Evolutionary conservation across 2,888 invertebrate species (phyloP), one percentile per base, ranked within the genome.

Genomic region (Dryomyza anilis): DNA sequence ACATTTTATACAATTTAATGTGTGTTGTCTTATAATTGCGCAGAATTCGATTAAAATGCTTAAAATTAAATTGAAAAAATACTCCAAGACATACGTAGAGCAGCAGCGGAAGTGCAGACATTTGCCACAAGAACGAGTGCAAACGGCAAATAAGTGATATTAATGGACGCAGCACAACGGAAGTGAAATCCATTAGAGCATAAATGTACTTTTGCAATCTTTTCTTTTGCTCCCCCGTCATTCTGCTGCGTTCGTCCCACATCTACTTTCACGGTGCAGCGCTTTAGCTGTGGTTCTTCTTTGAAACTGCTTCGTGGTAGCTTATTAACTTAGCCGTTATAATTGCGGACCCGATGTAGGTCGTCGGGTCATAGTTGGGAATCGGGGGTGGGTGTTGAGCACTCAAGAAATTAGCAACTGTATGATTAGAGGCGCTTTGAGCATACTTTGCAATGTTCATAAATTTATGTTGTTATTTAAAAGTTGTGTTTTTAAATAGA

Each of bases 171-270:
- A 25, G 1, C 50, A 16, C 16, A 29, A 29, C 50, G 50, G 27
- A 27, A 52, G 25, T 25, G 50, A 27, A 21, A n/a, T 52, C 50
- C 50, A 52, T 52, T 52, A 52, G 50, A 23, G 27, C 23, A 52
- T 29, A 52, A 52, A 25, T 52, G 50, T 27, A 52, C 50, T 52
- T 52, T 50, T 21, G 8, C 50, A 21, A 14, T 52, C 25, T 14
- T 29, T 10, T n/a, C 16, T 10, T 27, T 1, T 21, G 23, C n/a
- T 21, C 10, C n/a, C 8, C 23, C 8, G 23, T 50, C 7, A 10
- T 2, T 19, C 2, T 46, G n/a, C 10, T 45, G 7, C n/a, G 23
- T 23, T 16, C 25, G 14, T 12, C 39, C n/a, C n/a, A n/a, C n/a
- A n/a, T n/a, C n/a, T n/a, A n/a, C n/a, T n/a, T n/a, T n/a, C n/a